Percentiles rank a stretch among this genome's conserved stretches.
These are phyloP conservation scores for Hydrochoerus hydrochaeris DNA, from an alignment of 2,113 vertebrate species.

Conservation along the genomic window DNA sequence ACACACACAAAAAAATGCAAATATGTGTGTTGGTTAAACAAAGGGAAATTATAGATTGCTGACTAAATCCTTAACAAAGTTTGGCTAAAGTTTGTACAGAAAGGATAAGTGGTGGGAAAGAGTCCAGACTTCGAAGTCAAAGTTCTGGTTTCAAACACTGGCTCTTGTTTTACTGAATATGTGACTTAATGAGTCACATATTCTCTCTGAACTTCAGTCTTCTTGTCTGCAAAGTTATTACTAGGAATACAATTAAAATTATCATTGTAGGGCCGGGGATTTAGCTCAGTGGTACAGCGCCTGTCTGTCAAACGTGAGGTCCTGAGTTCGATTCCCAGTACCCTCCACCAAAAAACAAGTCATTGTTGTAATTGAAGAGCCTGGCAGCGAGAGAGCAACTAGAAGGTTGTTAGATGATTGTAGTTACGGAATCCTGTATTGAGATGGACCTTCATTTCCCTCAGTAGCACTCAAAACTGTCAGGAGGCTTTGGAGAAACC, in stretches of 20 bases:
- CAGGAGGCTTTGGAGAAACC: background rate
- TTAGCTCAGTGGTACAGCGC: too few species aligned
- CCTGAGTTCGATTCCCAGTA: too few species aligned
- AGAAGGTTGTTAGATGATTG: background rate
- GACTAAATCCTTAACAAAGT: background rate
- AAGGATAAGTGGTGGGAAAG: background rate
- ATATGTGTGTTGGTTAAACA: background rate
- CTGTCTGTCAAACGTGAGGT: too few species aligned
- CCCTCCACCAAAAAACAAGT: background rate
- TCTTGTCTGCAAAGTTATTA: background rate
- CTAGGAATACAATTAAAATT: background rate
- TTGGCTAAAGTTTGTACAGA: constrained; percentile 33
- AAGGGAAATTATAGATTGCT: constrained; percentile 20
- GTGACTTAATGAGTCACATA: background rate
- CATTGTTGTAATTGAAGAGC: background rate
- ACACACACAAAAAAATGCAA: background rate
- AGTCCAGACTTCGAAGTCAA: background rate
- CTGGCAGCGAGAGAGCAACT: background rate
- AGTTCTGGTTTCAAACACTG: background rate
- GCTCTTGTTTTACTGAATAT: background rate
- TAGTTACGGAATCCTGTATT: background rate
- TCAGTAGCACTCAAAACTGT: background rate
- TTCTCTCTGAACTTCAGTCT: background rate
- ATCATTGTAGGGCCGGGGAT: background rate
- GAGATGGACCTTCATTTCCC: background rate